phyloP scores from a whole-genome alignment of 2,888 invertebrate species.

The Diarsia rubi region DNA sequence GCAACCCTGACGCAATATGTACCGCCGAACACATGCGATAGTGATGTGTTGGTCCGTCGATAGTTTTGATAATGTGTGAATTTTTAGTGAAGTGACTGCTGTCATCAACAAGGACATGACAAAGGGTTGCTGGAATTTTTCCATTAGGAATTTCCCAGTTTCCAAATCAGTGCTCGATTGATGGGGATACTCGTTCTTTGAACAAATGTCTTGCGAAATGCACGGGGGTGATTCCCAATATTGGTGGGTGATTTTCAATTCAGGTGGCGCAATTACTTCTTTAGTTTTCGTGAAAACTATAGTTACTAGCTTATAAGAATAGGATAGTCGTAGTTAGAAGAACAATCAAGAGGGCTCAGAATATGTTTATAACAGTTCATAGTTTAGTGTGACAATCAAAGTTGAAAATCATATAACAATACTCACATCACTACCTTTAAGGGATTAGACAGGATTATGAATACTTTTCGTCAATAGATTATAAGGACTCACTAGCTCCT shows the following conservation, averaged over 20 bases:
- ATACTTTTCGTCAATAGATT: neutral
- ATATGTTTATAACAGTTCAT: no score
- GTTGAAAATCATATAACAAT: no score
- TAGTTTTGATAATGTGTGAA: slow-evolving; percentile 2
- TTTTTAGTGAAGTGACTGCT: neutral
- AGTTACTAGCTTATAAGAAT: no score
- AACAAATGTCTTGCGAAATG: neutral
- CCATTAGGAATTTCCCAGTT: neutral
- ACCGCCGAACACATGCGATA: slow-evolving; percentile 60
- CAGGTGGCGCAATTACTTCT: no score
- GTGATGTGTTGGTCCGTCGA: slow-evolving; percentile 57
- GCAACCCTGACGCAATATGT: slow-evolving; percentile 69
- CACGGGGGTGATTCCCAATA: neutral
- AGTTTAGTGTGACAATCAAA: no score
- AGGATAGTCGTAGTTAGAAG: no score
- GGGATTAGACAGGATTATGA: neutral
- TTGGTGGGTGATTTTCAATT: no score
- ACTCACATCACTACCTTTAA: neutral
- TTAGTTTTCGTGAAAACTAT: no score
- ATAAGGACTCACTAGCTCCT: neutral
- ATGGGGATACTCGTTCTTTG: neutral
- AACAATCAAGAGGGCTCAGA: no score
- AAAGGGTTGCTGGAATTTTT: neutral
- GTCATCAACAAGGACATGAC: neutral
- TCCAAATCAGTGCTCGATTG: neutral